phyloP scores from a whole-genome alignment of 1,140 invertebrate genomes.

The Lepidurus couesii region DNA sequence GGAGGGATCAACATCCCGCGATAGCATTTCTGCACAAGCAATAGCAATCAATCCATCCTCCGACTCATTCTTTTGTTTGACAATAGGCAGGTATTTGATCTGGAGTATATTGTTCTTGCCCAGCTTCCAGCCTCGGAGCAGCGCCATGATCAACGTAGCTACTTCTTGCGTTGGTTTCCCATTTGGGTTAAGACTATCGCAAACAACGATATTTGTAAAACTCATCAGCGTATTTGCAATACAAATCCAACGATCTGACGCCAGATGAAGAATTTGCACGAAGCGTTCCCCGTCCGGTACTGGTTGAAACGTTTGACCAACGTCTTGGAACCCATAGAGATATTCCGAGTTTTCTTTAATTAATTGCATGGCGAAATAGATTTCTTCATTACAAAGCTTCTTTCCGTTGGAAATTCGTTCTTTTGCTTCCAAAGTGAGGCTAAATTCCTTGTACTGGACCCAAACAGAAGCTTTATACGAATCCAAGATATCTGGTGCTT shows the following conservation, averaged over 20 bases:
- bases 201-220: not conserved
- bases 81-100: not conserved
- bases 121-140: not conserved
- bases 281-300: not conserved
- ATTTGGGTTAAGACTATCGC: not conserved
- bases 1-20: not conserved
- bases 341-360: not conserved
- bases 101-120: slow-evolving; percentile 6
- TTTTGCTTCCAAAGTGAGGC: slow-evolving; percentile 1
- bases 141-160: not conserved
- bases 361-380: not conserved
- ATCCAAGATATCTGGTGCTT: not conserved
- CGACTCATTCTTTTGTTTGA: not conserved
- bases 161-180: not conserved
- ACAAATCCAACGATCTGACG: not conserved
- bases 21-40: not conserved
- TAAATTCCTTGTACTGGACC: not conserved
- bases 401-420: not conserved
- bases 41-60: not conserved
- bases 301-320: not conserved
- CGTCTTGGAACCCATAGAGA: not conserved
- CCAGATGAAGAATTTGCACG: not conserved
- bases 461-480: not conserved
- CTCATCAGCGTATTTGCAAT: not conserved
- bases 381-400: not conserved